Evolutionary conservation across 1,140 invertebrate genomes (phyloP), one percentile per base, ranked within the genome.

Genomic region (Anastatus disparis): DNA sequence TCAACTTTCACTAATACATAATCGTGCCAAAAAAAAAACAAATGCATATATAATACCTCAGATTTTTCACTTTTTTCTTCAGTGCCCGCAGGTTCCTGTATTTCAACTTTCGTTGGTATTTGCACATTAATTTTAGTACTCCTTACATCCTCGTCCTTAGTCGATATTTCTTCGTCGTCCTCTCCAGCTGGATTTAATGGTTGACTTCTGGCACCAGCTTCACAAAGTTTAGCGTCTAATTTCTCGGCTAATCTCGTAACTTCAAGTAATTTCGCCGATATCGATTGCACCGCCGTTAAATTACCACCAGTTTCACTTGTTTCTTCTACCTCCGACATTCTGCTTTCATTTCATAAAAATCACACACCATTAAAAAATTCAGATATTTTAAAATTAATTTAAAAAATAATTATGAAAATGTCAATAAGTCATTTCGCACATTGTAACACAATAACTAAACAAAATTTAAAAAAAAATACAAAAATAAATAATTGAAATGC

Each of bases 201-300:
- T 29, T 72, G 79, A 68, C 80, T 82, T 48, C 77, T 77, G 7
- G 82, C 84, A 9, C 84, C 84, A 78, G 81, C 89, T 84, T 76
- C 88, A 83, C 78, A 90, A 67, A 82, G 84, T 79, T 80, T 84
- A 9, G 86, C 86, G 74, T 92, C 91, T 48, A 92, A 78, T 64
- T 90, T 89, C 75, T 92, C 90, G 1, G 91, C 90, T 2, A 91
- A 84, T 52, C 86, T 86, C 8, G 90, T 90, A 0, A 92, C 90
- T 79, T 91, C 89, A n/a, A 86, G 80, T 29, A 92, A 80, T 76
- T 87, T 87, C 70, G 89, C 87, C 9, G 89, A 87, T 35, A 92
- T 92, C 10, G 90, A 89, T 46, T 90, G 89, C 8, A 91, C 87
- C 2, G 91, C 90, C 55, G 89, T 88, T 48, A 87, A 82, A 78